phyloP scores from a whole-genome alignment of 2,888 invertebrate genomes.

The Dasypolia templi region DNA sequence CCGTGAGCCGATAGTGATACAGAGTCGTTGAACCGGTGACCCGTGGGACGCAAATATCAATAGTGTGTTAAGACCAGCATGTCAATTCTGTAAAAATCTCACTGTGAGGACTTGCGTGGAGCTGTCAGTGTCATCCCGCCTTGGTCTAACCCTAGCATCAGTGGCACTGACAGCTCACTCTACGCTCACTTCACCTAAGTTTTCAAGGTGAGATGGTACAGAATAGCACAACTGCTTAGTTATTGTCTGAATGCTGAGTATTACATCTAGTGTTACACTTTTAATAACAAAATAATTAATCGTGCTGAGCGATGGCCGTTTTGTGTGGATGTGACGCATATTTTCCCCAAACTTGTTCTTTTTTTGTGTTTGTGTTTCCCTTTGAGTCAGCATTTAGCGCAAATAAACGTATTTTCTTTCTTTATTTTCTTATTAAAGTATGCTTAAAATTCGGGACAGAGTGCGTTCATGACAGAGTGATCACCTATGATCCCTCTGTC shows the following conservation, averaged over 20 bases:
- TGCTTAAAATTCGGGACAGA: not conserved
- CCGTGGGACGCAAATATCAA: not conserved
- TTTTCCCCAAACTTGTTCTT: too few species aligned
- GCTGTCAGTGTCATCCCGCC: too few species aligned
- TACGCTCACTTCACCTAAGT: too few species aligned
- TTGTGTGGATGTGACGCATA: not conserved
- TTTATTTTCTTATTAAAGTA: not conserved
- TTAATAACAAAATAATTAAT: not conserved
- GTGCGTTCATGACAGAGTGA: not conserved
- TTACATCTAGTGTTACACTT: not conserved
- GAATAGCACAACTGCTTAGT: too few species aligned
- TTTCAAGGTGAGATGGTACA: too few species aligned
- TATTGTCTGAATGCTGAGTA: not conserved
- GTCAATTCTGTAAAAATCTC: too few species aligned
- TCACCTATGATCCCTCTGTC: not conserved
- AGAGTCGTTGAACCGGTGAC: constrained; percentile 24
- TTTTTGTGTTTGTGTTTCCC: not conserved
- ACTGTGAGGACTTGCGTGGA: too few species aligned
- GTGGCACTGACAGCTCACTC: too few species aligned
- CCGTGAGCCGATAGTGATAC: constrained; percentile 9
- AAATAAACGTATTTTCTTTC: not conserved
- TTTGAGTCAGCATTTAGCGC: not conserved
- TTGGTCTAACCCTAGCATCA: too few species aligned
- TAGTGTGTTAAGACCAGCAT: not conserved
- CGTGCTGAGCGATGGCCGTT: not conserved